Base-by-base conservation (phyloP, 2,113 vertebrate species). In the Cottus gobio region DNA sequence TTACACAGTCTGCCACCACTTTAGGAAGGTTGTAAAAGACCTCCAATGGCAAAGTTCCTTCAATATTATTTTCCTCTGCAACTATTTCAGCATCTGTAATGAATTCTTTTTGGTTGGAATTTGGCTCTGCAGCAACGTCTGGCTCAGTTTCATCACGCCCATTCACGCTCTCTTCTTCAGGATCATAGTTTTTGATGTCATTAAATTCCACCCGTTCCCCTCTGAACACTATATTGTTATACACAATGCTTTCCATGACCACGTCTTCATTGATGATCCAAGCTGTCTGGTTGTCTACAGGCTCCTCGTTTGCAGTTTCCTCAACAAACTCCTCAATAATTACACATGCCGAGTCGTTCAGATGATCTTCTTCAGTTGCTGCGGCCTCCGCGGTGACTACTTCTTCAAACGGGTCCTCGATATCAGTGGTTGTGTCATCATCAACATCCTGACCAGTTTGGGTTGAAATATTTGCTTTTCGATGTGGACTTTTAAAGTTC, bases 401-500 rank as follows among this genome's bases (percentile, higher is more conserved):
- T 4, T 58, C 37, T 58, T 77, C 68, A 7, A 11, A 16, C 8
- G 5, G n/a, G 63, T 0, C 15, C 5, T 56, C 46, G 22, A 15
- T 42, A 13, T 15, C 20, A 13, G 36, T 8, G 10, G 24, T 9
- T 39, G 66, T 18, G 9, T 56, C 15, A 0, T 31, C 11, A 0
- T 31, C 64, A 1, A 56, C 69, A 1, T 50, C 48, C 0, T 68
- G 9, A 5, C 7, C 4, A 0, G 82, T 90, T 83, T 88, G 89
- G 1, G 72, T 82, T 58, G 77, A 82, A 63, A 80, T 65, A 28
- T 85, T 5, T 7, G 58, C 63, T 72, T 69, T 82, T 31, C 5
- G 9, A 24, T 12, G 30, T 16, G 0, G 42, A 34, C 0, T 1
- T 61, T 63, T 44, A 10, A 8, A 8, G 18, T 61, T 42, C 0